A percentile compares a stretch with the other conserved stretches of the same genome.
phyloP scores from a whole-genome alignment of 2,888 invertebrate species.

The Norana najaformis region DNA sequence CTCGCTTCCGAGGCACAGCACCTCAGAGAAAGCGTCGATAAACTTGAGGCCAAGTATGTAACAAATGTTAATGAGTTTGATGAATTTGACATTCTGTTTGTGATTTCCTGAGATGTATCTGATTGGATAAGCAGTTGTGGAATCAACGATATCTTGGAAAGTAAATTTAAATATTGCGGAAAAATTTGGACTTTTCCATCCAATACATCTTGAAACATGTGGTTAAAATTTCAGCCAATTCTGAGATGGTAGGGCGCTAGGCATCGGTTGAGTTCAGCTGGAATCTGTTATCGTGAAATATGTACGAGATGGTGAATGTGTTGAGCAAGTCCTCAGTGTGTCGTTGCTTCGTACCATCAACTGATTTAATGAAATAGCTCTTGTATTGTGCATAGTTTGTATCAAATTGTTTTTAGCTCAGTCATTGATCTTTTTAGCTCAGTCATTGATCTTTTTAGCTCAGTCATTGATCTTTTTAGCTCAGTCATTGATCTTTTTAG shows the following conservation, averaged over 20 bases:
- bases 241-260: too few species aligned
- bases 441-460: background rate
- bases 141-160: too few species aligned
- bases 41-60: conserved; percentile 65
- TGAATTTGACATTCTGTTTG: too few species aligned
- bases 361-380: background rate
- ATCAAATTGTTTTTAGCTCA: background rate
- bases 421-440: background rate
- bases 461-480: background rate
- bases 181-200: too few species aligned
- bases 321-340: background rate
- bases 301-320: background rate
- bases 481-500: background rate
- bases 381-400: background rate
- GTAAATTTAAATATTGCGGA: too few species aligned
- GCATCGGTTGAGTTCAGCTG: too few species aligned
- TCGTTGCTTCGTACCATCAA: background rate
- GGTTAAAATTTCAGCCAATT: too few species aligned
- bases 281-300: background rate
- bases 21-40: conserved; percentile 68
- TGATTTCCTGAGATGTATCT: background rate
- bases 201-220: too few species aligned
- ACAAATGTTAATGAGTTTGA: too few species aligned
- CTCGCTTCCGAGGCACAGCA: conserved; percentile 68
- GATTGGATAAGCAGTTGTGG: background rate